A percentile compares a stretch with the other conserved stretches of the same genome.
These are phyloP conservation scores for Octopus sinensis DNA, from an alignment of 1,140 invertebrate genomes.

Conservation along the genomic window DNA sequence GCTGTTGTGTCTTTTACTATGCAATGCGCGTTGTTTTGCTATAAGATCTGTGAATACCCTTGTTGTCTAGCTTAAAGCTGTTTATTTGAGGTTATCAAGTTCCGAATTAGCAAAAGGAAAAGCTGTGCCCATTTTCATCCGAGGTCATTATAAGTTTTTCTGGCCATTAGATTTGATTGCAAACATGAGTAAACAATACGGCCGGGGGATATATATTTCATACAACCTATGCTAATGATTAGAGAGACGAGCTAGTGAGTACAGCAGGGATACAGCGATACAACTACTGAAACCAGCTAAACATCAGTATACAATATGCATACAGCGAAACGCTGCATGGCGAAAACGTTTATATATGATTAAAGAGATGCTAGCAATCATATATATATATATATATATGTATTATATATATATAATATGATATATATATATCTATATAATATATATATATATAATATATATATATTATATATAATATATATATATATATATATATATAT, in stretches of 20 bases:
- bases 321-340: no score
- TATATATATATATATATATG: no score
- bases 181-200: background rate
- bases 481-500: background rate
- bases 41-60: background rate
- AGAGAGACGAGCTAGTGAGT: background rate
- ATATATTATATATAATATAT: background rate
- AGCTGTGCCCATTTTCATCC: background rate
- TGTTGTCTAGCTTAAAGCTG: background rate
- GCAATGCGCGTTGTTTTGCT: no score
- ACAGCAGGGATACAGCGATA: no score
- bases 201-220: background rate
- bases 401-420: no score
- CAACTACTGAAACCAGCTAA: no score
- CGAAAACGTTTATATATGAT: no score
- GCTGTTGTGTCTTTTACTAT: no score
- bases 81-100: background rate
- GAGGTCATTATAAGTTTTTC: conserved; percentile 5
- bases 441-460: background rate
- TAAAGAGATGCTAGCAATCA: no score
- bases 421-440: no score
- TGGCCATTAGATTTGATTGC: background rate
- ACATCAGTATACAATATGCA: no score
- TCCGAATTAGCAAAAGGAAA: background rate
- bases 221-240: background rate